Conservation (phyloP, 2,113 vertebrate genomes). For the Heterochromis multidens region DNA sequence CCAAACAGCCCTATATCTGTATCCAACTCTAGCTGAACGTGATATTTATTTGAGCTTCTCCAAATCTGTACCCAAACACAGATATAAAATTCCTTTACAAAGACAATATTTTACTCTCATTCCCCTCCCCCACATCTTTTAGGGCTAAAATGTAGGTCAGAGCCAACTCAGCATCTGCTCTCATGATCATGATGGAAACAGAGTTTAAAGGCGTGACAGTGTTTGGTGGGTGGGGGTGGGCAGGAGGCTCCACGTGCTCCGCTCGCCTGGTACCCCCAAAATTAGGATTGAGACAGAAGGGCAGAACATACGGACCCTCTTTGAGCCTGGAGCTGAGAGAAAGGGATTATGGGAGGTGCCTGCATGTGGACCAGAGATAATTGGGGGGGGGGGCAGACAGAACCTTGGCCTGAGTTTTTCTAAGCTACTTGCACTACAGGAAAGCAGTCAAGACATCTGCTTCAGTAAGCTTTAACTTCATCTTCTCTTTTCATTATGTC, state of each 20-base stretch:
- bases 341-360: slow-evolving; percentile 15
- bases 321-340: slow-evolving; percentile 6
- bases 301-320: slow-evolving; percentile 24
- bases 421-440: not conserved
- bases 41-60: not conserved
- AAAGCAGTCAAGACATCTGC: not conserved
- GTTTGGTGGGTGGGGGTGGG: no score
- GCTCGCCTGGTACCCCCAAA: not conserved
- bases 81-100: not conserved
- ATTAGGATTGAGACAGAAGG: slow-evolving; percentile 26
- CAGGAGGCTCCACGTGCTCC: not conserved
- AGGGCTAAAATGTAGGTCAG: slow-evolving; percentile 15
- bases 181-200: not conserved
- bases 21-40: no score
- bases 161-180: not conserved
- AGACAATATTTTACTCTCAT: not conserved
- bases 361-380: not conserved
- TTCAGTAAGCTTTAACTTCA: not conserved
- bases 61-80: not conserved
- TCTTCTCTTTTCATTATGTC: not conserved
- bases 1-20: not conserved
- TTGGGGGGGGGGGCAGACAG: not conserved
- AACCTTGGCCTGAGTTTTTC: not conserved
- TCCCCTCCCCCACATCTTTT: not conserved
- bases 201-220: not conserved